A percentile compares a stretch with the other conserved stretches of the same genome.
phyloP scores from a whole-genome alignment of 2,888 invertebrate genomes.

The Eucriotettix oculatus region DNA sequence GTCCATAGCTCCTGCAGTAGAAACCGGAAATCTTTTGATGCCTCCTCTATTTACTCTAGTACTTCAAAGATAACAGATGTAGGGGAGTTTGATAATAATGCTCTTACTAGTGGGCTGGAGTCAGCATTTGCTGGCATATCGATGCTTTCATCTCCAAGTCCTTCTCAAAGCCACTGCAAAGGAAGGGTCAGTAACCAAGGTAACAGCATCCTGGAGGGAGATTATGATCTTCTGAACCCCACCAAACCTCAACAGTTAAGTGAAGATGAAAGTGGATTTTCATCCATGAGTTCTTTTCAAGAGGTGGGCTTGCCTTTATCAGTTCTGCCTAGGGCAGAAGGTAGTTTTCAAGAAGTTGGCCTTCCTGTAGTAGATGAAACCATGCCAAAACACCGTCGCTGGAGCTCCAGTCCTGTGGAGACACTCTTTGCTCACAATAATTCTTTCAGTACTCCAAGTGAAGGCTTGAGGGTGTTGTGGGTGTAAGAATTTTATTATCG shows the following conservation, averaged over 20 bases:
- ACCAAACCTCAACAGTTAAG: slow-evolving; percentile 2
- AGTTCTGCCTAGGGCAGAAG: background rate
- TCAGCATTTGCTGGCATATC: slow-evolving; percentile 5
- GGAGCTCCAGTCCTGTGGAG: slow-evolving; percentile 7
- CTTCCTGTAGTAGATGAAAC: slow-evolving; percentile 4
- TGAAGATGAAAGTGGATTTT: slow-evolving; percentile 74
- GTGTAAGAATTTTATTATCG: background rate
- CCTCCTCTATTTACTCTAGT: background rate
- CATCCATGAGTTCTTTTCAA: slow-evolving; percentile 70
- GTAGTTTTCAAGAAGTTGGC: slow-evolving; percentile 4
- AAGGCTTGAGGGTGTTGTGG: slow-evolving; percentile 6
- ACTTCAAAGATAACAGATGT: background rate
- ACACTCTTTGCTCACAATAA: background rate
- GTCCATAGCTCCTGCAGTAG: background rate
- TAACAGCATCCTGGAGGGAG: background rate
- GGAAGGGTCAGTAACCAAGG: background rate
- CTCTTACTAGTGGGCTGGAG: slow-evolving; percentile 7
- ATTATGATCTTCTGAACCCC: background rate
- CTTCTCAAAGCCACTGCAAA: background rate
- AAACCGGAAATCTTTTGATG: slow-evolving; percentile 2
- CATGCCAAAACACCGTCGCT: slow-evolving; percentile 6
- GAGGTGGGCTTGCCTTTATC: slow-evolving; percentile 51
- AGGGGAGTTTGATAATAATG: background rate
- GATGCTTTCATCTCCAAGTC: background rate
- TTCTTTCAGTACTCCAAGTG: slow-evolving; percentile 1